These are phyloP conservation scores for Drosophila gunungcola DNA, from an alignment of 1,140 invertebrate genomes.

Conservation along the genomic window DNA sequence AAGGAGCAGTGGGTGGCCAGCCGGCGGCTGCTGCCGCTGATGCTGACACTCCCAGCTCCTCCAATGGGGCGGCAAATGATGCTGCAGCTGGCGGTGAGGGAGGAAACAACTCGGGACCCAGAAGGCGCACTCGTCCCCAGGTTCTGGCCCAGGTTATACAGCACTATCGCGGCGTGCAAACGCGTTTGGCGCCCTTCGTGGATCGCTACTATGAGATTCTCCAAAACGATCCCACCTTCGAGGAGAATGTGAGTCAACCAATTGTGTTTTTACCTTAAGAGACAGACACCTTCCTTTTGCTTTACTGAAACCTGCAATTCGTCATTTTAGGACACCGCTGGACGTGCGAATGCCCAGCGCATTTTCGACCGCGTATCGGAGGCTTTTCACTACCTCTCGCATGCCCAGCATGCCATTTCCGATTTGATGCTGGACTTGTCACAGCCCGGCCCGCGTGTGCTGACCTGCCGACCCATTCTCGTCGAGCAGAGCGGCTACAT, in stretches of 20 bases:
- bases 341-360: constrained; percentile 86
- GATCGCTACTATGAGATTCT: constrained; percentile 87
- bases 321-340: constrained; percentile 83
- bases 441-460: constrained; percentile 88
- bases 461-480: constrained; percentile 90
- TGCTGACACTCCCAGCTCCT: constrained; percentile 2
- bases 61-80: background rate
- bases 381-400: constrained; percentile 92
- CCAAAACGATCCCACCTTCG: constrained; percentile 86
- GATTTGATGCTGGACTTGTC: constrained; percentile 92
- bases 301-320: background rate
- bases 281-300: no score
- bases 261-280: no score
- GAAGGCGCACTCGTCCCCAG: constrained; percentile 85
- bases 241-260: constrained; percentile 85
- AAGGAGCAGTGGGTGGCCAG: constrained; percentile 33
- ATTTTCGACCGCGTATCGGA: constrained; percentile 90
- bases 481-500: constrained; percentile 88
- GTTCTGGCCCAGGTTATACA: constrained; percentile 88
- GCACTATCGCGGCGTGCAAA: constrained; percentile 87
- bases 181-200: constrained; percentile 88
- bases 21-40: constrained; percentile 1
- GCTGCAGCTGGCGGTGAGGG: constrained; percentile 17
- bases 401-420: constrained; percentile 94
- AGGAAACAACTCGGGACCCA: constrained; percentile 17